Percentiles rank a stretch among this genome's conserved stretches.
These are phyloP conservation scores for Meloidogyne chitwoodi DNA, from an alignment of 1,140 invertebrate species.

Conservation along the genomic window DNA sequence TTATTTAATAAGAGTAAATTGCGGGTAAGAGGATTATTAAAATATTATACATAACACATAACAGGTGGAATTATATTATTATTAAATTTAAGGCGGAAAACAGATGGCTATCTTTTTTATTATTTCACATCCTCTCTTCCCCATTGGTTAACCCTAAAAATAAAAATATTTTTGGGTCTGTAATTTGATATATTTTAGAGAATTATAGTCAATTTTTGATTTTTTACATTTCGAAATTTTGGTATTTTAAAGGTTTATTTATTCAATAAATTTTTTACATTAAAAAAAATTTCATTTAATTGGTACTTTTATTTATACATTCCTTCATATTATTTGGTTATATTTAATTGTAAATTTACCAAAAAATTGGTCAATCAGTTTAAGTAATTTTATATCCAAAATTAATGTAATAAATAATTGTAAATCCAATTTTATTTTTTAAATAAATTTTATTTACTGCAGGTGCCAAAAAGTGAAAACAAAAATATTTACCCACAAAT, in stretches of 20 bases:
- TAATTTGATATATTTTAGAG: too few species aligned
- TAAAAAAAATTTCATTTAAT: too few species aligned
- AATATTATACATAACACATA: background rate
- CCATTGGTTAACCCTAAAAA: too few species aligned
- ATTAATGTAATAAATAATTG: too few species aligned
- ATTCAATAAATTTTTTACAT: too few species aligned
- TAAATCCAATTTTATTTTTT: background rate
- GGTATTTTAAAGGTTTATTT: too few species aligned
- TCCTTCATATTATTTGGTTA: background rate
- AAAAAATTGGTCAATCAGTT: background rate
- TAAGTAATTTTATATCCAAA: background rate
- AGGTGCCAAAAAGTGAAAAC: background rate
- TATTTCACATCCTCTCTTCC: background rate
- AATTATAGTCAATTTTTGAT: too few species aligned
- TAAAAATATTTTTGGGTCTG: too few species aligned
- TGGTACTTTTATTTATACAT: background rate
- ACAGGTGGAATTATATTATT: slow-evolving; percentile 1
- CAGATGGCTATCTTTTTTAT: background rate
- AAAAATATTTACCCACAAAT: too few species aligned
- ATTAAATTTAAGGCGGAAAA: background rate
- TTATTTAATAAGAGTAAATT: background rate
- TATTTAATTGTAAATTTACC: background rate
- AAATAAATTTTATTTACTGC: background rate
- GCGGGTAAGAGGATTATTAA: background rate
- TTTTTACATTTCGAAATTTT: too few species aligned